A percentile compares a stretch with the other conserved stretches of the same genome.
These are phyloP conservation scores for Centropus unirufus DNA, from an alignment of 2,113 vertebrate genomes.

Conservation along the genomic window DNA sequence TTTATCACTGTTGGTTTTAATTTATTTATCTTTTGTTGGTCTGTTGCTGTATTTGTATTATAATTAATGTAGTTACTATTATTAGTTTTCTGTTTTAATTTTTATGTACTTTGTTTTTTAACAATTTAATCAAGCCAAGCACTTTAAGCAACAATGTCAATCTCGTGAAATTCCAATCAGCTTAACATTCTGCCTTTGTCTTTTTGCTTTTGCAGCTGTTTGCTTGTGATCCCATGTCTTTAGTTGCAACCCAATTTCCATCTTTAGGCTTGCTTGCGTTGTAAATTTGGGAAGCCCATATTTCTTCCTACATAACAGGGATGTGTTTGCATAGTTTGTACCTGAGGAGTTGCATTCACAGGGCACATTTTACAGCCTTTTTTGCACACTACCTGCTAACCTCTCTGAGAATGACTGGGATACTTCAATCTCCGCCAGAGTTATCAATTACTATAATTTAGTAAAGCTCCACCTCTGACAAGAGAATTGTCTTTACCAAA, in stretches of 20 bases:
- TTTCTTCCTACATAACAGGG: not conserved
- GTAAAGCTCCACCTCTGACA: not conserved
- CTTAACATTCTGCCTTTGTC: slow-evolving; percentile 53
- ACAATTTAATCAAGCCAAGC: slow-evolving; percentile 61
- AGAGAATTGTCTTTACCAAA: not conserved
- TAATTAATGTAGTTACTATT: slow-evolving; percentile 44
- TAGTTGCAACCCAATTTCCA: not conserved
- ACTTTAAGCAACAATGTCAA: slow-evolving; percentile 75
- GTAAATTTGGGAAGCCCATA: not conserved
- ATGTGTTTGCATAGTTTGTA: not conserved
- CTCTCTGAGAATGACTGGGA: not conserved
- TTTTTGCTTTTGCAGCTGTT: not conserved
- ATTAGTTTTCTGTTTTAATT: slow-evolving; percentile 56
- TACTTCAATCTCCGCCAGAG: not conserved
- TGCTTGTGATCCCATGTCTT: not conserved
- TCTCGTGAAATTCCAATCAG: slow-evolving; percentile 65
- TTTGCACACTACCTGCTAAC: not conserved
- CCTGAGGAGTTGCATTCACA: accelerated
- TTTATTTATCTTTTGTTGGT: slow-evolving; percentile 67
- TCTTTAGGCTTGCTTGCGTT: not conserved
- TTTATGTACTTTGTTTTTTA: slow-evolving; percentile 36
- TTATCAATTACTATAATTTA: not conserved
- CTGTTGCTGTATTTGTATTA: slow-evolving; percentile 54
- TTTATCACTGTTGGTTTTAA: slow-evolving; percentile 65
- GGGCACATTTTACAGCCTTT: not conserved